Evolutionary conservation across 2,888 invertebrate species (phyloP).

Genomic region (Sclerodermus sp.): DNA sequence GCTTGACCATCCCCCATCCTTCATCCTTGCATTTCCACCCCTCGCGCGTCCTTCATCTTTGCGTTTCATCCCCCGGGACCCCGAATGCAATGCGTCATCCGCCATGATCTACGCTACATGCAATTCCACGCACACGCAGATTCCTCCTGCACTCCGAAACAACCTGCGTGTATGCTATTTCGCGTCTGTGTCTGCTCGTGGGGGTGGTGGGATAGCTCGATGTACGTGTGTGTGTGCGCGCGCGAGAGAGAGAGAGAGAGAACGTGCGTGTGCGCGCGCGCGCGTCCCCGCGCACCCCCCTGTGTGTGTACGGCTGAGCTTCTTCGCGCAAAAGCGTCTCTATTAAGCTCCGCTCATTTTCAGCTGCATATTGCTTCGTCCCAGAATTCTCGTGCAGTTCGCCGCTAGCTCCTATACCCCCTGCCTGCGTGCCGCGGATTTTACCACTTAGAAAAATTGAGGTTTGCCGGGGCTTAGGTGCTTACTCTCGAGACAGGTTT

Average conservation of each 20-base stretch:
- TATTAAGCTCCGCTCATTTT: slow-evolving; percentile 39
- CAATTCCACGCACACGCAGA: slow-evolving; percentile 56
- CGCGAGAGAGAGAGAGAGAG: slow-evolving; percentile 9
- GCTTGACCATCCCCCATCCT: slow-evolving; percentile 55
- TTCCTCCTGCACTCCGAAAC: slow-evolving; percentile 41
- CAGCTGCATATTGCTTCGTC: slow-evolving; percentile 15
- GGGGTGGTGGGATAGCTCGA: too few species aligned
- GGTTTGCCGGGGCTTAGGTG: too few species aligned
- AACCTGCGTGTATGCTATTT: neutral
- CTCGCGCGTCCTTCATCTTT: slow-evolving; percentile 12
- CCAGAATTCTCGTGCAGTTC: neutral
- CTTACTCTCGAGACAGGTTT: too few species aligned
- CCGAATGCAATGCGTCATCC: slow-evolving; percentile 54
- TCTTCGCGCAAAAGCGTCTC: slow-evolving; percentile 26
- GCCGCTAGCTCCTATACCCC: too few species aligned
- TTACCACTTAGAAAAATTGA: too few species aligned
- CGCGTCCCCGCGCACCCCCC: neutral
- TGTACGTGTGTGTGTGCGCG: too few species aligned
- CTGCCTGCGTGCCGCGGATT: too few species aligned
- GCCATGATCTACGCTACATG: slow-evolving; percentile 60
- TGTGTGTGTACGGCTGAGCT: slow-evolving; percentile 2
- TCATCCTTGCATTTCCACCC: slow-evolving; percentile 55
- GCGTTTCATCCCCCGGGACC: slow-evolving; percentile 22
- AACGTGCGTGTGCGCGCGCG: slow-evolving; percentile 4
- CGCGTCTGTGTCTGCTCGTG: slow-evolving; percentile 13